phyloP scores from a whole-genome alignment of 2,113 vertebrate genomes.

The Callaeas wilsoni region DNA sequence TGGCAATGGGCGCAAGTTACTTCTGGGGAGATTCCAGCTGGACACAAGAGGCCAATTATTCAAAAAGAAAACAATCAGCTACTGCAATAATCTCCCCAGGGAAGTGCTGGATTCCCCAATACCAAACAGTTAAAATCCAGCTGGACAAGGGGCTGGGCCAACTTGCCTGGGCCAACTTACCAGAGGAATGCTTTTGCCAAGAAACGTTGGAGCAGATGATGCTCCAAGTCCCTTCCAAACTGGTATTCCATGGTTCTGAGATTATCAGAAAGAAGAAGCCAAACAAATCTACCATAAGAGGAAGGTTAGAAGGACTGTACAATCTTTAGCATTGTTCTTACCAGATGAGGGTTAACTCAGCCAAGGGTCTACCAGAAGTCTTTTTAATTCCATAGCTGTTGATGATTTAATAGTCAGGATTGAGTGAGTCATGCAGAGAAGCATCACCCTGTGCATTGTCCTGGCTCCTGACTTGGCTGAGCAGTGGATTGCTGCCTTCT shows the following conservation, averaged over 20 bases:
- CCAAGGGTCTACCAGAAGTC: not conserved
- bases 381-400: not conserved
- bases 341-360: not conserved
- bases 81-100: not conserved
- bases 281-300: not conserved
- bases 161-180: accelerated
- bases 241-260: not conserved
- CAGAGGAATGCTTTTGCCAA: not conserved
- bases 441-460: not conserved
- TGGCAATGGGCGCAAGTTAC: accelerated
- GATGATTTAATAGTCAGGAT: not conserved
- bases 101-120: accelerated
- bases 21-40: not conserved
- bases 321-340: not conserved
- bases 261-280: not conserved
- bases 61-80: not conserved
- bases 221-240: not conserved
- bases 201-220: not conserved
- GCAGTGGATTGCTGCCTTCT: not conserved
- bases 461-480: not conserved
- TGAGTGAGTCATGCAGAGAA: not conserved
- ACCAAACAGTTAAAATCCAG: not conserved
- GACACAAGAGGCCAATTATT: not conserved
- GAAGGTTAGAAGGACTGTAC: not conserved
- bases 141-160: not conserved